A percentile compares a stretch with the other conserved stretches of the same genome.
phyloP scores from a whole-genome alignment of 2,113 vertebrate genomes.

The Oenanthe melanoleuca region DNA sequence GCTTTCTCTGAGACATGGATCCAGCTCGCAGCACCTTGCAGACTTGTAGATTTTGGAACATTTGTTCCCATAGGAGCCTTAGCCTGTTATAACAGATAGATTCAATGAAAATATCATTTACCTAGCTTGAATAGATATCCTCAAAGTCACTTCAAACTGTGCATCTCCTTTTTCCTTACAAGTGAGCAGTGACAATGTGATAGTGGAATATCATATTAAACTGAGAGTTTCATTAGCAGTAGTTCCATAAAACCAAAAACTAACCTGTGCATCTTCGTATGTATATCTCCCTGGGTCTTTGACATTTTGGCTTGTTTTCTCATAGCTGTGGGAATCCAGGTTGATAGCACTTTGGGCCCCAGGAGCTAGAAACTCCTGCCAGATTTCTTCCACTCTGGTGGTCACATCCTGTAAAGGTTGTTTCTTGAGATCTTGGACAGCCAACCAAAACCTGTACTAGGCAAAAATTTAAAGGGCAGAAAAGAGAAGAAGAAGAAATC shows the following conservation, averaged over 20 bases:
- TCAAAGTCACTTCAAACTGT: constrained; percentile 42
- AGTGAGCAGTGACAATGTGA: constrained; percentile 3
- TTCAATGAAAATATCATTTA: constrained; percentile 29
- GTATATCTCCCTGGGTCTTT: constrained; percentile 94
- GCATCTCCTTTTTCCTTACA: background rate
- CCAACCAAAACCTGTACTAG: constrained; percentile 89
- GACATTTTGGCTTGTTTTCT: constrained; percentile 94
- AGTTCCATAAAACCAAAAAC: constrained; percentile 27
- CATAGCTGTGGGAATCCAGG: constrained; percentile 95
- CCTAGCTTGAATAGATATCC: constrained; percentile 15
- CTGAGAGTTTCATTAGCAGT: constrained; percentile 1
- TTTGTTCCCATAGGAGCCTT: constrained; percentile 34
- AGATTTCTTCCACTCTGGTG: constrained; percentile 90
- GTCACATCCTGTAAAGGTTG: constrained; percentile 89
- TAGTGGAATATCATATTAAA: background rate
- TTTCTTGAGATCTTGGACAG: constrained; percentile 93
- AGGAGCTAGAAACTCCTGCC: constrained; percentile 95
- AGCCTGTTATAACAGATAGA: constrained; percentile 17
- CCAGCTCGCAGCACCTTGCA: background rate
- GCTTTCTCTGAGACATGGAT: constrained; percentile 7
- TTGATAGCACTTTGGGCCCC: constrained; percentile 95
- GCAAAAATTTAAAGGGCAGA: background rate
- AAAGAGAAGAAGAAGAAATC: background rate
- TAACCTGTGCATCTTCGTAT: constrained; percentile 95
- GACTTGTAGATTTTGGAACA: constrained; percentile 45